Conservation (phyloP, 1,140 invertebrate genomes). For the Lutraria rhynchaena region DNA sequence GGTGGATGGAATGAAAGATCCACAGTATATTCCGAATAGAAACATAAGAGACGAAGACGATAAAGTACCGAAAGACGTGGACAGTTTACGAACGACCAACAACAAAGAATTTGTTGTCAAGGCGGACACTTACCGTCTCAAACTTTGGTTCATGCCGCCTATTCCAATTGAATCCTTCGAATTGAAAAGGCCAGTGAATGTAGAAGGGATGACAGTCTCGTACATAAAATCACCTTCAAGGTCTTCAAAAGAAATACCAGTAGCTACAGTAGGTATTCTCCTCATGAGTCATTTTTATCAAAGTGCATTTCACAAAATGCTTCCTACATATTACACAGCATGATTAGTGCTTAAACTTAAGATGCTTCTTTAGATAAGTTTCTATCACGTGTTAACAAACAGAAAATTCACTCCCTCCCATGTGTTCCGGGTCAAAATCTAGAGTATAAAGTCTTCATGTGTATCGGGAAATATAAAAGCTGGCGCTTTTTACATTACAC, state of each 20-base stretch:
- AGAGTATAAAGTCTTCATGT: too few species aligned
- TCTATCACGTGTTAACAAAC: too few species aligned
- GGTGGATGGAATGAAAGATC: constrained; percentile 40
- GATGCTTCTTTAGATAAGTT: too few species aligned
- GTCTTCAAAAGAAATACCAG: constrained; percentile 8
- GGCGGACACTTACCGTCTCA: not conserved
- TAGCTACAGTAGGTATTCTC: not conserved
- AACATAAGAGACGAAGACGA: constrained; percentile 17
- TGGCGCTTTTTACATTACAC: too few species aligned
- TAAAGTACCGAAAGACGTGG: constrained; percentile 14
- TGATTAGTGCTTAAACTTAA: too few species aligned
- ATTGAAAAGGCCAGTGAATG: constrained; percentile 5
- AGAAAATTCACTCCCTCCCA: too few species aligned
- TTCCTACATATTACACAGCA: too few species aligned
- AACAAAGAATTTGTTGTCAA: not conserved
- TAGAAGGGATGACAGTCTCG: constrained; percentile 11
- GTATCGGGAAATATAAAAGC: too few species aligned
- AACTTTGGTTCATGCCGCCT: constrained; percentile 38
- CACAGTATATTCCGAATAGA: constrained; percentile 22
- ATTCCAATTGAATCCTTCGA: constrained; percentile 11
- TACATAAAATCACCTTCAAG: constrained; percentile 6
- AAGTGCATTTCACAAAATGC: too few species aligned
- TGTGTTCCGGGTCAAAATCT: too few species aligned
- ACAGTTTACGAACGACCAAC: constrained; percentile 31
- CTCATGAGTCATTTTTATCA: too few species aligned